Evolutionary conservation across 2,113 vertebrate genomes (phyloP), one percentile per base, ranked within the genome.

Genomic region (Tenebrosternarchus preto): DNA sequence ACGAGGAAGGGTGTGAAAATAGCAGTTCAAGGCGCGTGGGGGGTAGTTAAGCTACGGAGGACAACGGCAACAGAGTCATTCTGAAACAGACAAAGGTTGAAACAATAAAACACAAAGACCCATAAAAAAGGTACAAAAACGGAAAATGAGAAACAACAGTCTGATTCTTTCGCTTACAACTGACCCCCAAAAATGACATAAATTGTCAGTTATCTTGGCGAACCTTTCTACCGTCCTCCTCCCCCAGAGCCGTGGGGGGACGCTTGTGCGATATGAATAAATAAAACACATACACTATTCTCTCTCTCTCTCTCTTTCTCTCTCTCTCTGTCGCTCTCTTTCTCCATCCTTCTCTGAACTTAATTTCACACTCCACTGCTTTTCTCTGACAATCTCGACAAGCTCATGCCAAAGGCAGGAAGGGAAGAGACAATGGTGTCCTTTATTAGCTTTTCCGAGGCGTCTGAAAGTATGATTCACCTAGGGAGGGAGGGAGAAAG

Each of bases 291-390:
- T 80, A 53, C 78, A 66, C 70, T 74, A 56, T 56, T 81, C 80
- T 82, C 60, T 68, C 43, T 72, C 46, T 55, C 19, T 66, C 12
- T n/a, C 60, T 67, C 2, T 29, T 20, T 67, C 1, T 67, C 61
- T 24, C 19, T 77, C 60, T 53, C 29, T 77, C 76, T 19, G n/a
- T n/a, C n/a, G n/a, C 39, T 77, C 22, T 67, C 27, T 64, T 50
- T 36, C 80, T 84, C 83, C 78, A 80, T 82, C 74, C 82, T 68
- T 87, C 83, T 88, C 85, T 90, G 87, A 89, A 87, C 88, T 86
- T 80, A 80, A 80, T 80, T 80, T 80, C 78, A 80, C 78, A 80
- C 70, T 80, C 61, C 70, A 66, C 70, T 74, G 78, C 70, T 36
- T 67, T 73, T 64, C 78, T 80, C 60, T 80, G 70, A 80, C 78